These are phyloP conservation scores for Pseudorhombus dupliciocellatus DNA, from an alignment of 2,113 vertebrate species.

Conservation along the genomic window DNA sequence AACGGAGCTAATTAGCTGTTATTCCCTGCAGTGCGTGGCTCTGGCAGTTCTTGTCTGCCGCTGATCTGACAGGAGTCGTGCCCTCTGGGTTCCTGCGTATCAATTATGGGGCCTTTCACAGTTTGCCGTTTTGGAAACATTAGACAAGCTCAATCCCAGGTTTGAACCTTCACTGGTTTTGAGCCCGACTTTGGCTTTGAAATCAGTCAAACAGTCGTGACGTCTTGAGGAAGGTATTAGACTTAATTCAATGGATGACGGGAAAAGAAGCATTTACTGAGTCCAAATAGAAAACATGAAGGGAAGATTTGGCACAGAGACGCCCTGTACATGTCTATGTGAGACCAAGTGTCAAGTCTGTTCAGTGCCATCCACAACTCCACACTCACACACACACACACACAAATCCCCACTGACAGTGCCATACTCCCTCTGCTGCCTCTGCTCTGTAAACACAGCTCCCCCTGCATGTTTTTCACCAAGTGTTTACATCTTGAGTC, in stretches of 20 bases:
- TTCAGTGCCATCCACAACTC: not conserved
- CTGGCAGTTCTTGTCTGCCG: constrained; percentile 69
- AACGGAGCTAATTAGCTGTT: constrained; percentile 79
- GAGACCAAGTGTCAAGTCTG: not conserved
- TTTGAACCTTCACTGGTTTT: constrained; percentile 47
- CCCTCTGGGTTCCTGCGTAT: constrained; percentile 70
- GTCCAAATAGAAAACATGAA: not conserved
- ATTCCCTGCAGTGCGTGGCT: constrained; percentile 69
- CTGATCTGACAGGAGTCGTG: constrained; percentile 83
- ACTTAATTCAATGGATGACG: not conserved
- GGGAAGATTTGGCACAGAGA: not conserved
- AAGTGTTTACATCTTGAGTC: not conserved
- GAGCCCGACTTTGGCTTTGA: constrained; percentile 45
- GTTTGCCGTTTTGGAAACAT: constrained; percentile 69
- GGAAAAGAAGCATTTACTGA: not conserved
- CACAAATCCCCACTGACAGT: constrained; percentile 42
- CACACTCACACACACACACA: not conserved
- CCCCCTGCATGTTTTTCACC: constrained; percentile 17
- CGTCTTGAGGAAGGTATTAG: constrained; percentile 10
- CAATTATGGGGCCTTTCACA: constrained; percentile 76
- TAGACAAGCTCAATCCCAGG: constrained; percentile 67
- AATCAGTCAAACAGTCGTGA: constrained; percentile 35
- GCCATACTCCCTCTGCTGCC: constrained; percentile 69
- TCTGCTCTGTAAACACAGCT: constrained; percentile 69
- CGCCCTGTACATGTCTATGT: not conserved